Percentiles rank a stretch among this genome's conserved stretches.
Evolutionary conservation across 2,113 vertebrate genomes (phyloP).

Genomic region (Bos taurus): DNA sequence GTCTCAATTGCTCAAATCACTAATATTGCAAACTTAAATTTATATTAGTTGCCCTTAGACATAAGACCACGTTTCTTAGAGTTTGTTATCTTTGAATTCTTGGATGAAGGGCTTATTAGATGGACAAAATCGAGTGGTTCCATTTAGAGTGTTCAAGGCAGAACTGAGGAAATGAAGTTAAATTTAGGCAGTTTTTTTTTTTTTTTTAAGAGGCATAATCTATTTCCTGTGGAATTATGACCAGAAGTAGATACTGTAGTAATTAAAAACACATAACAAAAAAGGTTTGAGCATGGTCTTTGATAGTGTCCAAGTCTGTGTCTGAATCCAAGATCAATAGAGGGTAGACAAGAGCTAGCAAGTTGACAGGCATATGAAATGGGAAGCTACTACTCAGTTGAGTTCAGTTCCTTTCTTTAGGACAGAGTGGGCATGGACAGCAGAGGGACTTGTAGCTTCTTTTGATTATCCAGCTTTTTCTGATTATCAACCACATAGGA

Average conservation of each 20-base stretch:
- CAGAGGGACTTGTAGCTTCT: background rate
- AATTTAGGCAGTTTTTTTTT: background rate
- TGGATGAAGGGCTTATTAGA: background rate
- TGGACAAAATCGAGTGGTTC: background rate
- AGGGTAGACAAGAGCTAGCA: background rate
- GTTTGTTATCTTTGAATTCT: background rate
- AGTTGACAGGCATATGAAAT: background rate
- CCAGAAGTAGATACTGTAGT: background rate
- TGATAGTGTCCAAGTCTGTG: background rate
- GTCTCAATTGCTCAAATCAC: background rate
- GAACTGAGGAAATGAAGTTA: background rate
- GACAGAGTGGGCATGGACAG: accelerated
- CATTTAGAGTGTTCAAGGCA: background rate
- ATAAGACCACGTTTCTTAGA: background rate
- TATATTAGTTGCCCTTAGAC: background rate
- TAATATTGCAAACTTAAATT: background rate
- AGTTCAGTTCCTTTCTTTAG: background rate
- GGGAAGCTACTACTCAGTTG: background rate
- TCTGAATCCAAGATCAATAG: background rate
- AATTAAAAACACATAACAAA: background rate
- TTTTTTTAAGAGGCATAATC: background rate
- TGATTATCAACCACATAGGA: background rate
- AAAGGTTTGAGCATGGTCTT: background rate
- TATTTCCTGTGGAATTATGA: background rate
- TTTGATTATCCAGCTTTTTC: background rate